phyloP scores from a whole-genome alignment of 2,113 vertebrate genomes.

The Oryzias woworae region DNA sequence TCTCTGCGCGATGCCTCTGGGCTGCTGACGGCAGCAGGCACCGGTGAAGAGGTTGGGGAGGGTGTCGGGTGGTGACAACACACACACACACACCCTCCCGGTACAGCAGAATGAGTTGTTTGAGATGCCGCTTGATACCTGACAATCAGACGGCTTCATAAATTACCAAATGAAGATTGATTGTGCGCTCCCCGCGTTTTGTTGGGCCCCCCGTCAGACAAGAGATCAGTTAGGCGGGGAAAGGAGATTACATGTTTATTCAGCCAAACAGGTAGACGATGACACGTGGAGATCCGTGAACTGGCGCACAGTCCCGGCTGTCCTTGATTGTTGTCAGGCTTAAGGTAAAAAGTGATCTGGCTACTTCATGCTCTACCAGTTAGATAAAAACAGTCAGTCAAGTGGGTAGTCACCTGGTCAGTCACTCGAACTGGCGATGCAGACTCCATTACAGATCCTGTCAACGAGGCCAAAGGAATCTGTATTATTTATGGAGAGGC shows the following conservation, averaged over 20 bases:
- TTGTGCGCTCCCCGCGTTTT: slow-evolving; percentile 56
- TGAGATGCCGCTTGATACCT: slow-evolving; percentile 75
- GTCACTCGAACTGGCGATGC: slow-evolving; percentile 48
- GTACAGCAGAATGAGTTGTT: slow-evolving; percentile 76
- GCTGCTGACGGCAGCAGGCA: slow-evolving; percentile 77
- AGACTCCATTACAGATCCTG: slow-evolving; percentile 62
- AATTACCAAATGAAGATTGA: slow-evolving; percentile 83
- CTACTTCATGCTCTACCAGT: slow-evolving; percentile 43
- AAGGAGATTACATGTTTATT: background rate
- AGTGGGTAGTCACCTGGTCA: slow-evolving; percentile 37
- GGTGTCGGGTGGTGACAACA: slow-evolving; percentile 73
- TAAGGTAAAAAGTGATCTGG: slow-evolving; percentile 24
- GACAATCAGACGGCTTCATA: slow-evolving; percentile 77
- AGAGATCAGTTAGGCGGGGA: slow-evolving; percentile 6
- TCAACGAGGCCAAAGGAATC: slow-evolving; percentile 38
- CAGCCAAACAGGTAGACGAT: slow-evolving; percentile 19
- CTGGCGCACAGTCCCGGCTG: slow-evolving; percentile 11
- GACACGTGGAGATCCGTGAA: slow-evolving; percentile 27
- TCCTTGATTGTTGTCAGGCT: slow-evolving; percentile 43
- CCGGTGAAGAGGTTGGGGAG: slow-evolving; percentile 46
- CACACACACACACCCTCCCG: slow-evolving; percentile 60
- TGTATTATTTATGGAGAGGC: slow-evolving; percentile 52
- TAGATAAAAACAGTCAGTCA: slow-evolving; percentile 56
- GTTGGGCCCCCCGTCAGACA: slow-evolving; percentile 47
- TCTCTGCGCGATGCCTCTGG: slow-evolving; percentile 64